Evolutionary conservation across 2,113 vertebrate species (phyloP).

Genomic region (Pangasianodon hypophthalmus): DNA sequence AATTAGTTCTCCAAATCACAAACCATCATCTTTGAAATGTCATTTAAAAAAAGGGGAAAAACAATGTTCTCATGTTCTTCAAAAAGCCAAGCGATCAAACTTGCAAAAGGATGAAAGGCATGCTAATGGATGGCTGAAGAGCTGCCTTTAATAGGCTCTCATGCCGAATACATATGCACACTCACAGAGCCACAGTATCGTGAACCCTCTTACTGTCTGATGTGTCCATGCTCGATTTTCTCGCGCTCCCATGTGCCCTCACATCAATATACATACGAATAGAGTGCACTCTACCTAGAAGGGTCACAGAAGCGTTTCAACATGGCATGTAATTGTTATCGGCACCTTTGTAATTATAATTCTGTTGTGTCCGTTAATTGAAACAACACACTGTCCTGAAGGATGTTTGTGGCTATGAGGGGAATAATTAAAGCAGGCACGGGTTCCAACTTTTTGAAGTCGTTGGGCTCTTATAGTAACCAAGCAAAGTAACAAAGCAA

Average conservation of each 20-base stretch:
- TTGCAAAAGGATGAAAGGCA: conserved; percentile 60
- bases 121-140: conserved; percentile 64
- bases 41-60: conserved; percentile 11
- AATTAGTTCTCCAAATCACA: conserved; percentile 54
- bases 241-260: neutral
- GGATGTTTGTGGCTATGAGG: neutral
- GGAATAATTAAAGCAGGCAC: conserved; percentile 7
- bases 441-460: neutral
- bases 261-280: neutral
- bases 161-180: conserved; percentile 51
- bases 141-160: conserved; percentile 68
- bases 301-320: conserved; percentile 19
- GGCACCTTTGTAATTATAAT: conserved; percentile 30
- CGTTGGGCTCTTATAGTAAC: neutral
- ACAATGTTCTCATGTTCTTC: conserved; percentile 63
- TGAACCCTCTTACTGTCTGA: conserved; percentile 17
- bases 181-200: conserved; percentile 13
- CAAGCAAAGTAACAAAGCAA: neutral
- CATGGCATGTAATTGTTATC: conserved; percentile 24
- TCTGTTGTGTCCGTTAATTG: conserved; percentile 11
- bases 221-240: neutral
- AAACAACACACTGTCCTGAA: neutral
- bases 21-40: conserved; percentile 62
- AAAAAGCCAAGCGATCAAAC: conserved; percentile 66
- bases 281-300: neutral